Evolutionary conservation across 2,888 invertebrate genomes (phyloP).

Genomic region (Megastigmus dorsalis): DNA sequence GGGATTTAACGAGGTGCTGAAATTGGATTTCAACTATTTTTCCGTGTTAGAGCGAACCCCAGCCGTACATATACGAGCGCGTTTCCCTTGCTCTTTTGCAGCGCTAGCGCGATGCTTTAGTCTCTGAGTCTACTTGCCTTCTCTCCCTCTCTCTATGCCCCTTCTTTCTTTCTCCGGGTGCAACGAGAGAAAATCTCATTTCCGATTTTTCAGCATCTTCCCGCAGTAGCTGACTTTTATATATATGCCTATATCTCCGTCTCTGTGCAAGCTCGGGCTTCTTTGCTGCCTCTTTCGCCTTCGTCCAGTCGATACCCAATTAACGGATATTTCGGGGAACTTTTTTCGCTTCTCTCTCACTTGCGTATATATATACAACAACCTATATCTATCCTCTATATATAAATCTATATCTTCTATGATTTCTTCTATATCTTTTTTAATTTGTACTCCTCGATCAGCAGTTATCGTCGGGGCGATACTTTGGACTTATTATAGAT

Average conservation of each 20-base stretch:
- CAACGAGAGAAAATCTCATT: constrained; percentile 53
- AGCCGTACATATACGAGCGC: no score
- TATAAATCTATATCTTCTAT: neutral
- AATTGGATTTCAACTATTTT: constrained; percentile 21
- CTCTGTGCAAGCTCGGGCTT: constrained; percentile 22
- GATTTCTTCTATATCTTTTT: neutral
- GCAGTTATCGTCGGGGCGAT: no score
- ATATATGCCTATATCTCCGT: neutral
- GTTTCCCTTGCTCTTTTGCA: neutral
- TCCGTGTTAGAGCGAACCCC: constrained; percentile 7
- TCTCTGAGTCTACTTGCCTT: neutral
- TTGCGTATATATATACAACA: constrained; percentile 2
- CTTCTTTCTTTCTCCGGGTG: neutral
- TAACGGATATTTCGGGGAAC: constrained; percentile 52
- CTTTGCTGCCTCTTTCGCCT: constrained; percentile 15
- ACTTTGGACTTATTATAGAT: no score
- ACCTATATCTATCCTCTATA: no score
- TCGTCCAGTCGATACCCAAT: constrained; percentile 54
- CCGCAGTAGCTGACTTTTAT: constrained; percentile 1
- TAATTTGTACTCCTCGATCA: no score
- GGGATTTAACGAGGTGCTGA: neutral
- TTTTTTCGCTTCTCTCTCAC: constrained; percentile 11
- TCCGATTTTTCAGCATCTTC: constrained; percentile 53
- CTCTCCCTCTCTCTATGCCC: neutral
- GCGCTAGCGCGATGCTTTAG: no score